These are phyloP conservation scores for Baryphthengus martii DNA, from an alignment of 2,113 vertebrate genomes.

Conservation along the genomic window DNA sequence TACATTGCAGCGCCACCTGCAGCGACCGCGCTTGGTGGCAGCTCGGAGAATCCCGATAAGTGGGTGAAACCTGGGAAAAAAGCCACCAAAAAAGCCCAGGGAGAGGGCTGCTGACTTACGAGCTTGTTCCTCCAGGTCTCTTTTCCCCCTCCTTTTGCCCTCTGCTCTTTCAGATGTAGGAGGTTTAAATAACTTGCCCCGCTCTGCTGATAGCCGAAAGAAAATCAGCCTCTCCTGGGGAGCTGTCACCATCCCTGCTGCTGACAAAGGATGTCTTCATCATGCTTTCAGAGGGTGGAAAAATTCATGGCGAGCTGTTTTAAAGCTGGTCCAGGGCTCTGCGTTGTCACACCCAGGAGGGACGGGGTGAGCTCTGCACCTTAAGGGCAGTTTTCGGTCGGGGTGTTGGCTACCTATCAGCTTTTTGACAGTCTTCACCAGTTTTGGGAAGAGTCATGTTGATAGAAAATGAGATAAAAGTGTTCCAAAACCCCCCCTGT, in stretches of 20 bases:
- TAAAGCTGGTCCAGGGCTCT: not conserved
- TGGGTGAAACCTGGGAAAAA: rapidly evolving
- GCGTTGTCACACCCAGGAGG: rapidly evolving
- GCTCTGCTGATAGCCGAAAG: not conserved
- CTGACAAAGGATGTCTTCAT: slow-evolving; percentile 18
- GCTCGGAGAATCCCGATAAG: not conserved
- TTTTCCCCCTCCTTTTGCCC: not conserved
- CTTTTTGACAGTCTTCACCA: not conserved
- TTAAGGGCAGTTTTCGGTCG: rapidly evolving
- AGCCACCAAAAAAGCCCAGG: not conserved
- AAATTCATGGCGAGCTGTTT: not conserved
- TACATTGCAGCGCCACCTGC: slow-evolving; percentile 80
- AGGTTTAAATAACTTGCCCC: not conserved
- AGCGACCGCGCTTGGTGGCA: slow-evolving; percentile 64
- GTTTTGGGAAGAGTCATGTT: not conserved
- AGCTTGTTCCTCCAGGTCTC: not conserved
- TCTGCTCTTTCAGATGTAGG: not conserved
- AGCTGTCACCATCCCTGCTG: not conserved
- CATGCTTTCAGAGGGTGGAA: not conserved
- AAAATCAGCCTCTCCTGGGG: not conserved
- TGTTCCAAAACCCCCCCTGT: not conserved
- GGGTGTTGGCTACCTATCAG: not conserved
- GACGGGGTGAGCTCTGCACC: not conserved
- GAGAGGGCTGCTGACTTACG: not conserved
- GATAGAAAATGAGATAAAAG: not conserved